Conservation (phyloP, 2,888 invertebrate genomes). For the Luperina testacea region DNA sequence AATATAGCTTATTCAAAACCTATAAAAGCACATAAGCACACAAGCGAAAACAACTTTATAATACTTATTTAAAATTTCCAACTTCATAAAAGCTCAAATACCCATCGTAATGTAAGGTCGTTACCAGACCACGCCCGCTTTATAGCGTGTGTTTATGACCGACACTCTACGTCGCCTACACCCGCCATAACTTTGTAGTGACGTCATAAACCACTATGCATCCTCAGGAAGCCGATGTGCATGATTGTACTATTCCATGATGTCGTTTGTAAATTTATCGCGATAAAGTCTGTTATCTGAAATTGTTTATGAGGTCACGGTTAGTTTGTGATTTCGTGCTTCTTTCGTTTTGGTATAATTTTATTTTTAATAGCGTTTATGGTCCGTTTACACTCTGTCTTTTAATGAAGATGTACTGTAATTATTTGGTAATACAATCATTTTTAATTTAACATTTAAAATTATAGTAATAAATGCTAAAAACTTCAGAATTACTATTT, state of each 20-base stretch:
- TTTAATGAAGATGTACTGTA: background rate
- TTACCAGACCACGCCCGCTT: slow-evolving; percentile 68
- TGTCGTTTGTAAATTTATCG: slow-evolving; percentile 41
- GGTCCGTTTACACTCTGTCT: background rate
- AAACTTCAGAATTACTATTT: background rate
- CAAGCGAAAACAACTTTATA: slow-evolving; percentile 32
- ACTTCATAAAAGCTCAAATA: slow-evolving; percentile 60
- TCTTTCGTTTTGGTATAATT: background rate
- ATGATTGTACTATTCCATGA: slow-evolving; percentile 59
- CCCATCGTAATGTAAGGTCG: slow-evolving; percentile 59
- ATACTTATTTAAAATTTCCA: slow-evolving; percentile 54
- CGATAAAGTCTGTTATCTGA: slow-evolving; percentile 40
- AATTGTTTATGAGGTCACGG: slow-evolving; percentile 16
- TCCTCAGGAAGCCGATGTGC: slow-evolving; percentile 66
- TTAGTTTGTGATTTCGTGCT: background rate
- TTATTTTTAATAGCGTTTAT: slow-evolving; percentile 2
- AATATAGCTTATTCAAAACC: slow-evolving; percentile 19
- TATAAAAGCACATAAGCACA: slow-evolving; percentile 25
- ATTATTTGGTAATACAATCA: background rate
- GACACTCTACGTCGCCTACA: slow-evolving; percentile 70
- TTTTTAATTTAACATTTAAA: background rate
- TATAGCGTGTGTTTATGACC: slow-evolving; percentile 73
- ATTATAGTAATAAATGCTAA: background rate
- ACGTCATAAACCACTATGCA: slow-evolving; percentile 72
- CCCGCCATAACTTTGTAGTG: slow-evolving; percentile 72